Conservation (phyloP, 2,888 invertebrate genomes). For the Neria commutata region DNA sequence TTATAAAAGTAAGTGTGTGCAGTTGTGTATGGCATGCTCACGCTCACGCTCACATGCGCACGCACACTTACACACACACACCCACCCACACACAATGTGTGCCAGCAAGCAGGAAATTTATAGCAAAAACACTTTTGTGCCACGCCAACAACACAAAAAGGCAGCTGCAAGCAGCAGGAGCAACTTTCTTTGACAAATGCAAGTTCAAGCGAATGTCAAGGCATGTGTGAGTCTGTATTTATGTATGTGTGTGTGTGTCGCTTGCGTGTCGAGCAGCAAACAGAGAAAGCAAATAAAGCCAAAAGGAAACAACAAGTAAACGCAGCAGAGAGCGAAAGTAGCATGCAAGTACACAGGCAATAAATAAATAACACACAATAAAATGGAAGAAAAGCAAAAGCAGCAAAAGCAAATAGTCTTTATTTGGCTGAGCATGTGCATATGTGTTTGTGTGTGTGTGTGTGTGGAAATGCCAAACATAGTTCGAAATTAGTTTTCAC, state of each 20-base stretch:
- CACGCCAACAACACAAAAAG: no score
- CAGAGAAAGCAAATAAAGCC: no score
- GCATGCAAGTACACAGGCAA: no score
- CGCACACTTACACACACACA: neutral
- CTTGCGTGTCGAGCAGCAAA: neutral
- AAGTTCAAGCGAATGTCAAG: conserved; percentile 1
- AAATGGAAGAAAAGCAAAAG: neutral
- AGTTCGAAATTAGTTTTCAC: conserved; percentile 3
- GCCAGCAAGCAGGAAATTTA: conserved; percentile 9
- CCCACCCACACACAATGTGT: conserved; percentile 2
- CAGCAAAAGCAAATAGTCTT: conserved; percentile 9
- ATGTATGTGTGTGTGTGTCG: neutral
- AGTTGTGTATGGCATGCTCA: neutral
- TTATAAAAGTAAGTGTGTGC: neutral
- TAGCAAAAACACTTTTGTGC: no score
- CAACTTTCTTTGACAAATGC: neutral
- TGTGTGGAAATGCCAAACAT: no score
- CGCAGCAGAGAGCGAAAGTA: conserved; percentile 20
- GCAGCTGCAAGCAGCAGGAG: no score
- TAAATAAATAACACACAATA: conserved; percentile 36
- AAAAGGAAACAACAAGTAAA: conserved; percentile 43
- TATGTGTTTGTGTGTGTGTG: neutral
- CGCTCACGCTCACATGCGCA: neutral
- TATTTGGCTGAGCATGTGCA: neutral
- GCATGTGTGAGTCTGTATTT: conserved; percentile 1